A percentile compares a stretch with the other conserved stretches of the same genome.
Conservation (phyloP, 2,797 vertebrate species). For the Clamator glandarius region DNA sequence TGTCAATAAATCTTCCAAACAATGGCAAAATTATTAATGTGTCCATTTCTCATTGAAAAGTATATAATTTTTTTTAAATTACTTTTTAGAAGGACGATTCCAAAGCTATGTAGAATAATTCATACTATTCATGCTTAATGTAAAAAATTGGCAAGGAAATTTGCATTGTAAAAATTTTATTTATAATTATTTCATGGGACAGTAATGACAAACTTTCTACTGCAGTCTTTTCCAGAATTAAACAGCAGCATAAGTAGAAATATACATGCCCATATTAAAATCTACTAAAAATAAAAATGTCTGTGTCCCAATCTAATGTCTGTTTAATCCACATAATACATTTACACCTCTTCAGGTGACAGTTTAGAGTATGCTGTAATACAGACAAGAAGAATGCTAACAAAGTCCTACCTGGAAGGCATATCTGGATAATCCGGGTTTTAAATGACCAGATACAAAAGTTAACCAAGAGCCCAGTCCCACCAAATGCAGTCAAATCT, state of each 20-base stretch:
- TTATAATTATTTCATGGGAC: neutral
- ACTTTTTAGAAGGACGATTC: neutral
- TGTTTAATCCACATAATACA: neutral
- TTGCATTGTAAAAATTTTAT: neutral
- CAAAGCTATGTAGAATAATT: neutral
- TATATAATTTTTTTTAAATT: neutral
- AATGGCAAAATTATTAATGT: neutral
- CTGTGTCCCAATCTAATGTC: neutral
- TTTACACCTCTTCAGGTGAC: neutral
- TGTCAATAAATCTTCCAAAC: neutral
- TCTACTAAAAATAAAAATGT: neutral
- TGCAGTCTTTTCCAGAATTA: neutral
- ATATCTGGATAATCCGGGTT: fast-evolving
- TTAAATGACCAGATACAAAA: neutral
- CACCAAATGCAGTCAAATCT: neutral
- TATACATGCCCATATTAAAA: neutral
- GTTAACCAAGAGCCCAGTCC: neutral
- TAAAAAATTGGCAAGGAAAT: neutral
- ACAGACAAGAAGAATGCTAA: neutral
- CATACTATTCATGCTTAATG: neutral
- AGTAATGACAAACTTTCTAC: neutral
- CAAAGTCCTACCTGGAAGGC: neutral
- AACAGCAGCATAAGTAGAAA: neutral
- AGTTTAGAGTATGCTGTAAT: neutral
- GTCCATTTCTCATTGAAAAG: neutral